Percentiles rank a stretch among this genome's conserved stretches.
phyloP scores from a whole-genome alignment of 37 sponge, comb jelly and placozoan genomes.

The Mnemiopsis leidyi region DNA sequence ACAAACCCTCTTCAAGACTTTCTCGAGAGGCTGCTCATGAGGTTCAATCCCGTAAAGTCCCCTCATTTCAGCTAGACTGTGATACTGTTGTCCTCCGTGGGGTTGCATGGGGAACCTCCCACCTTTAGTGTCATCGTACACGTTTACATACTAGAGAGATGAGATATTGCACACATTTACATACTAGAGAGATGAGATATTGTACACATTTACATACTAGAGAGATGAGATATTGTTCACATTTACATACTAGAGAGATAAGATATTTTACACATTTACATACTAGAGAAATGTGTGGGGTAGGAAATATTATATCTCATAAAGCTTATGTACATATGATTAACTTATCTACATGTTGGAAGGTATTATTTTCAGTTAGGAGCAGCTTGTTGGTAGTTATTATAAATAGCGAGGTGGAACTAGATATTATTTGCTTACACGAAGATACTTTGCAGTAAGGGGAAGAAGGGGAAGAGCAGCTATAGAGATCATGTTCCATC shows the following conservation, averaged over 20 bases:
- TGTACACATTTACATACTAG: too few relatives aligned
- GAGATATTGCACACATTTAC: too few relatives aligned
- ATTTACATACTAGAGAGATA: too few relatives aligned
- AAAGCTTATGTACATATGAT: too few relatives aligned
- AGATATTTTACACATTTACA: too few relatives aligned
- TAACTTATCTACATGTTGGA: background rate
- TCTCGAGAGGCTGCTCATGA: background rate
- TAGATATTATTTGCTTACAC: background rate
- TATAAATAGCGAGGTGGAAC: too few relatives aligned
- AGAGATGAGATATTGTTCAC: too few relatives aligned
- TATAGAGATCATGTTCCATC: background rate
- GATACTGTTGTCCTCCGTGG: constrained; percentile 4
- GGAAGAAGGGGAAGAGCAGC: background rate
- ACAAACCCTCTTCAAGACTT: background rate
- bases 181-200: too few relatives aligned
- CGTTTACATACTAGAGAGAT: background rate
- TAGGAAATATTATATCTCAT: too few relatives aligned
- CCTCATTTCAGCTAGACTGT: constrained; percentile 39
- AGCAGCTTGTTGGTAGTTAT: background rate
- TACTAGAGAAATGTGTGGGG: too few relatives aligned
- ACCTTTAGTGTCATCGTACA: constrained; percentile 27
- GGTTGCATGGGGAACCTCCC: background rate
- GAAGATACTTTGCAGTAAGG: background rate
- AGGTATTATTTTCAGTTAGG: background rate
- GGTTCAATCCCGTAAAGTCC: constrained; percentile 36